Conservation (phyloP, 2,113 vertebrate genomes). For the Pithys albifrons region DNA sequence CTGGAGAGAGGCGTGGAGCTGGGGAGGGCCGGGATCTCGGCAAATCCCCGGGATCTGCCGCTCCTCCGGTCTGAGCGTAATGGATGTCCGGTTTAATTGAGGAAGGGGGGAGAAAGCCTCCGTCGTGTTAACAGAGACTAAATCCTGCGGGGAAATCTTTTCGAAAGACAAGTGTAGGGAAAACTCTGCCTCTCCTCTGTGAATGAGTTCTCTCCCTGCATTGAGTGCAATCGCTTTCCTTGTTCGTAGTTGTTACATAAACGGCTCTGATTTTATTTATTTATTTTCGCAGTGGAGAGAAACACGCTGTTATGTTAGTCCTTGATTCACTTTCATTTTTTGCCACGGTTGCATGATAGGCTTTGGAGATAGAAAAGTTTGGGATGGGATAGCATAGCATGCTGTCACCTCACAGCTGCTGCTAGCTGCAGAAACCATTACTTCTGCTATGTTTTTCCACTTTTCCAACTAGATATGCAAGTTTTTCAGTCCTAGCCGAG, state of each 20-base stretch:
- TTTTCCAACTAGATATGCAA: not conserved
- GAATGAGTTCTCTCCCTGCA: not conserved
- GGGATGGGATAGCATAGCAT: accelerated
- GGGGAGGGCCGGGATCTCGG: not conserved
- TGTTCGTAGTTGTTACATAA: not conserved
- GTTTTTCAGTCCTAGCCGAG: not conserved
- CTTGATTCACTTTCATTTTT: not conserved
- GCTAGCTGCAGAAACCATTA: not conserved
- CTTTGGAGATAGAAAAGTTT: not conserved
- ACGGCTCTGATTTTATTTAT: not conserved
- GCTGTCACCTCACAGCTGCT: not conserved
- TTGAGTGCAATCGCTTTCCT: not conserved
- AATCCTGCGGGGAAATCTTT: not conserved
- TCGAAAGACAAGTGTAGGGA: not conserved
- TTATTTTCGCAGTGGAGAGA: not conserved
- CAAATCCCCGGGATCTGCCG: not conserved
- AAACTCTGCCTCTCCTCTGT: not conserved
- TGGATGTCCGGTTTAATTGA: not conserved
- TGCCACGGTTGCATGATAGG: accelerated
- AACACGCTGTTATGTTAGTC: not conserved
- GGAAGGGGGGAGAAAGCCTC: not conserved
- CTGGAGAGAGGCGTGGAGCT: not conserved
- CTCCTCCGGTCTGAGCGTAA: not conserved
- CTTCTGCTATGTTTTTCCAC: not conserved
- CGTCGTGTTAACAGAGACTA: accelerated